These are phyloP conservation scores for Rhodinocichla rosea DNA, from an alignment of 2,113 vertebrate genomes.

Conservation along the genomic window DNA sequence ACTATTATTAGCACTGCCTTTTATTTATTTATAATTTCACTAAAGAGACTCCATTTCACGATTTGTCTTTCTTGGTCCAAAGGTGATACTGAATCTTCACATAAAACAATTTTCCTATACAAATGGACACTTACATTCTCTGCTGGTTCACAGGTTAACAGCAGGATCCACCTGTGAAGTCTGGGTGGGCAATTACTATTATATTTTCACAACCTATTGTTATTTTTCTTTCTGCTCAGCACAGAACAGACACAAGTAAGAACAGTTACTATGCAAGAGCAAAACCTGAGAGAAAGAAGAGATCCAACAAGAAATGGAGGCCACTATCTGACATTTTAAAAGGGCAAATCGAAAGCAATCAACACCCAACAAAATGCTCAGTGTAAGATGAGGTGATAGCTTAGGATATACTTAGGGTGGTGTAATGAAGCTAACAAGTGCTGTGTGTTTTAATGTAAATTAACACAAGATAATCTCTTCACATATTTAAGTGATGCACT, in stretches of 20 bases:
- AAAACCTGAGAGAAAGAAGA: slow-evolving; percentile 14
- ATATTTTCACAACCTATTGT: background rate
- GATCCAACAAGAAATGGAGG: slow-evolving; percentile 29
- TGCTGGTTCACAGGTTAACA: background rate
- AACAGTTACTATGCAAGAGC: background rate
- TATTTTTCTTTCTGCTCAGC: background rate
- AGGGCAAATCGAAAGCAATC: slow-evolving; percentile 70
- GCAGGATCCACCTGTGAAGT: background rate
- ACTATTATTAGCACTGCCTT: background rate
- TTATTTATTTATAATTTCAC: background rate
- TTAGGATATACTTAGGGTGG: slow-evolving; percentile 40
- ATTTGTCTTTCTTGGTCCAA: background rate
- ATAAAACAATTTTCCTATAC: background rate
- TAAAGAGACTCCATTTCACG: background rate
- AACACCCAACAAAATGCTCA: slow-evolving; percentile 50
- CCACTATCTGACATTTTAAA: slow-evolving; percentile 64
- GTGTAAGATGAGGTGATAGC: slow-evolving; percentile 42
- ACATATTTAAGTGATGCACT: slow-evolving; percentile 68
- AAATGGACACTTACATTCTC: background rate
- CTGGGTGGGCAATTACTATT: background rate
- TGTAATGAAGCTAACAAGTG: slow-evolving; percentile 64
- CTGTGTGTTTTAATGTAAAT: slow-evolving; percentile 67
- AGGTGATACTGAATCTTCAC: background rate
- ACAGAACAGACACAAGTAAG: background rate
- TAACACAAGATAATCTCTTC: slow-evolving; percentile 70